Conservation (phyloP, 2,113 vertebrate genomes). For the Emydocephalus ijimae region DNA sequence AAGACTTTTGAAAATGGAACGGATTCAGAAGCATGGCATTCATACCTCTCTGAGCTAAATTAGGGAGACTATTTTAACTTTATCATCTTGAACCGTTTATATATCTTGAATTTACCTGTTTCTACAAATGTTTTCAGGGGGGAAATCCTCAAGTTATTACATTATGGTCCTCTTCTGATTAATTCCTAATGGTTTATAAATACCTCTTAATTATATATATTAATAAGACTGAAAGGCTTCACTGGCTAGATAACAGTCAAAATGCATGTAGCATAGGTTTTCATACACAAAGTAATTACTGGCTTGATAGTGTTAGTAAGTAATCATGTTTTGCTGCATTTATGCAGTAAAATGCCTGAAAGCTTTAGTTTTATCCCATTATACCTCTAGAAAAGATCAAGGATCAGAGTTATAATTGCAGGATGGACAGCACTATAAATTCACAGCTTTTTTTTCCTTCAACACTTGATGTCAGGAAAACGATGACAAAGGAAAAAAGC, state of each 20-base stretch:
- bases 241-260: background rate
- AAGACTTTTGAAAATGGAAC: background rate
- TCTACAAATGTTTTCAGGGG: background rate
- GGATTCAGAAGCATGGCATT: background rate
- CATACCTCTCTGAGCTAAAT: background rate
- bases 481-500: background rate
- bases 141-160: background rate
- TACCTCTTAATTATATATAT: background rate
- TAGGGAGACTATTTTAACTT: background rate
- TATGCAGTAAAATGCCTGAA: background rate
- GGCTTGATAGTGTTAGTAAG: background rate
- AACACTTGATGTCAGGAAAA: background rate
- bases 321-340: background rate
- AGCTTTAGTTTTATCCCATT: background rate
- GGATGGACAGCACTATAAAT: background rate
- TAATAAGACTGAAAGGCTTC: background rate
- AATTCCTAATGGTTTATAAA: background rate
- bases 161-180: background rate
- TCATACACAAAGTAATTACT: background rate
- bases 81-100: background rate
- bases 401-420: background rate
- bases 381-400: background rate
- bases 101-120: background rate
- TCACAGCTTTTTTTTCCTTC: background rate
- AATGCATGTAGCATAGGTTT: background rate